Evolutionary conservation across 2,888 invertebrate species (phyloP).

Genomic region (Laspeyria flexula): DNA sequence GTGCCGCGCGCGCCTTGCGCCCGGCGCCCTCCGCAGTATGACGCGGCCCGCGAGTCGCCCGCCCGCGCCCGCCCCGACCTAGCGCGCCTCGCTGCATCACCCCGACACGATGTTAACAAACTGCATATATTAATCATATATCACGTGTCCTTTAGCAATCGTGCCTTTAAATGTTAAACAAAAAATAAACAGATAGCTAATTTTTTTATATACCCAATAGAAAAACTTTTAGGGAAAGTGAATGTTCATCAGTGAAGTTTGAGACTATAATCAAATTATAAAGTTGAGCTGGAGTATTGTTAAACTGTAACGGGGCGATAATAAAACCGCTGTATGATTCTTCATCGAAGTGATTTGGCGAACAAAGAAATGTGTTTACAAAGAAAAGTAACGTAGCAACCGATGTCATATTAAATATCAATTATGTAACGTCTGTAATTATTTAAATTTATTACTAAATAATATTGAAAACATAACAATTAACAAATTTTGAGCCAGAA

Average conservation of each 20-base stretch:
- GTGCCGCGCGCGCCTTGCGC: constrained; percentile 42
- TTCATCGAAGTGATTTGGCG: constrained; percentile 50
- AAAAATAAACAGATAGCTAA: constrained; percentile 37
- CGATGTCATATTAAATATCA: constrained; percentile 53
- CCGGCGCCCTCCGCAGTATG: constrained; percentile 73
- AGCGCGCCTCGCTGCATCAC: constrained; percentile 49
- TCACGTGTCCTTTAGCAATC: constrained; percentile 52
- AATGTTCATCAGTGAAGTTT: constrained; percentile 43
- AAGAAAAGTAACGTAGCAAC: constrained; percentile 79
- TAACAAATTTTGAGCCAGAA: not conserved
- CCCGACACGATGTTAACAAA: constrained; percentile 51
- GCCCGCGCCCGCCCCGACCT: constrained; percentile 53
- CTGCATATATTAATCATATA: constrained; percentile 48
- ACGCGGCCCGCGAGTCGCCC: constrained; percentile 74
- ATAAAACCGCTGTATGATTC: constrained; percentile 24
- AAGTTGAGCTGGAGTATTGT: constrained; percentile 28
- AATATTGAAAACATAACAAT: constrained; percentile 12
- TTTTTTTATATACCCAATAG: constrained; percentile 27
- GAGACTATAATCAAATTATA: constrained; percentile 37
- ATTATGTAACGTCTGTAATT: constrained; percentile 54
- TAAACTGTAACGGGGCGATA: constrained; percentile 10
- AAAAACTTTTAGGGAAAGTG: constrained; percentile 42
- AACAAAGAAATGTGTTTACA: constrained; percentile 76
- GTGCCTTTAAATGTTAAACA: constrained; percentile 67
- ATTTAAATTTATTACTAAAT: constrained; percentile 27